Base-by-base conservation (phyloP, 37 sponge, comb jelly and placozoan species). In the Spongilla lacustris region DNA sequence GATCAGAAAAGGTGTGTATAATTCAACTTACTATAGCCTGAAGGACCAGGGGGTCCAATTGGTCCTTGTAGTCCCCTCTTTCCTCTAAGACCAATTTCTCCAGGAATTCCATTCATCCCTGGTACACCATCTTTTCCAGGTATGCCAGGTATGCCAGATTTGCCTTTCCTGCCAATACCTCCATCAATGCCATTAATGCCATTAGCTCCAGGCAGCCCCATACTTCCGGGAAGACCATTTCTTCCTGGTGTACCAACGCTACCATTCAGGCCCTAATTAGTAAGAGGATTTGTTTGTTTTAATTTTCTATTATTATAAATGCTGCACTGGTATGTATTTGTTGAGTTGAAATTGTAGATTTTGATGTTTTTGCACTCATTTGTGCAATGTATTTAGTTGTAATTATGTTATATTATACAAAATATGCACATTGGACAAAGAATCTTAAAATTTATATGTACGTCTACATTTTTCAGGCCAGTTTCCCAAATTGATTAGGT, bases 141-240 rank as follows among this genome's bases (percentile, higher is more conserved):
- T 2, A 66, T 81, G 2, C 81, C 81, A 70, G 33, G 26, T 29
- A 30, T 66, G 27, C 81, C 81, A 26, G 25, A 12, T 66, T 75
- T 27, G 0, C 75, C 41, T 28, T 76, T 11, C 23, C 10, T 73
- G 6, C 73, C 73, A 36, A 0, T 13, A 23, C 24, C 48, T 86
- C 87, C 87, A 80, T 37, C 75, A 10, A 32, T 22, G 25, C 87
- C 87, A 69, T 35, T 28, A 38, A n/a, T 31, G 28, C 87, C 87
- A 83, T 36, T 13, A 69, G 30, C 67, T 36, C 87, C 87, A 14
- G 25, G 30, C 8, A 10, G 30, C 50, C 86, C 86, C 69, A 66
- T 74, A 22, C 0, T 73, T 11, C 74, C 84, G 1, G 38, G 13
- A 36, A 6, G 66, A 72, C 75, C 84, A 4, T n/a, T 67, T 0